Base-by-base conservation (phyloP, 53 echinoderm and acorn worm genomes). In the Antedon mediterranea region DNA sequence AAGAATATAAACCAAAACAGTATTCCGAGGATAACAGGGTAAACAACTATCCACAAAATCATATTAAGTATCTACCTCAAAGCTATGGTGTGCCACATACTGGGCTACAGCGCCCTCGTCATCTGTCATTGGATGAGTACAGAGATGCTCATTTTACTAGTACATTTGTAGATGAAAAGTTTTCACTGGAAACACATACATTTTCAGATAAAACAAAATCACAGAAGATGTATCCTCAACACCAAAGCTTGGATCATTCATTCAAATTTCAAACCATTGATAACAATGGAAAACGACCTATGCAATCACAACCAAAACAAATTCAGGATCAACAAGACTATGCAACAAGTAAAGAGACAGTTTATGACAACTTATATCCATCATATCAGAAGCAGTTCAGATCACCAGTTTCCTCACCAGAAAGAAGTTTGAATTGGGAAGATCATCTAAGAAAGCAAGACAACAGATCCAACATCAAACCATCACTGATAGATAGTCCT, bases 401-500 rank as follows among this genome's bases (percentile, higher is more conserved):
- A 57, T 57, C 23, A 57, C 57, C 57, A 57, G 57, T 57, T 11
- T 8, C 23, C 57, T 57, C 23, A 57, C 57, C 57, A 18, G 57
- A 57, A 57, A 57, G 32, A 44, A 80, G 82, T 37, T 28, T 42
- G 32, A 75, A 78, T 27, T 29, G 28, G 71, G 78, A 43, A 70
- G 82, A 79, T 80, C 84, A 81, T 77, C 29, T 71, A 57, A 85
- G 34, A n/a, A 77, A 44, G 33, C 43, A 75, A 14, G 72, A 78
- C 44, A 87, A 78, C 20, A 79, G 82, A 30, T 79, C 79, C 37
- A 7, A 43, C 43, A 29, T 71, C 7, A 82, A 83, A 28, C 86
- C 88, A 37, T 71, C 89, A 7, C 87, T 87, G 42, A 81, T 81
- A 33, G 85, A 91, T 18, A 89, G 91, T 43, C 76, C 76, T 6